These are phyloP conservation scores for Polypedilum vanderplanki DNA, from an alignment of 1,140 invertebrate genomes.

Conservation along the genomic window DNA sequence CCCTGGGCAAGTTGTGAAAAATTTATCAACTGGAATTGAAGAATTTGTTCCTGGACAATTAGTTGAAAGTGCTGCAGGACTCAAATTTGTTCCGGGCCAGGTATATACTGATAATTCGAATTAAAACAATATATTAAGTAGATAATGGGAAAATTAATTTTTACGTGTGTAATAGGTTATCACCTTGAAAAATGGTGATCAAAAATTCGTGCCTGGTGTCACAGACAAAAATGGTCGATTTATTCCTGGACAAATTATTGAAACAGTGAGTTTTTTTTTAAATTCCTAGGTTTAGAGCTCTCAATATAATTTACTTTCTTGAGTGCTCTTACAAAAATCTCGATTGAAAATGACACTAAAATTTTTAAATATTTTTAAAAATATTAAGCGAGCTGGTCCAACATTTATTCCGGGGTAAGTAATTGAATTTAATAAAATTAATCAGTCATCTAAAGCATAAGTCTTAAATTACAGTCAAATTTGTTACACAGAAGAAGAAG, in stretches of 20 bases:
- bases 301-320: constrained; percentile 60
- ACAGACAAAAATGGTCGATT: constrained; percentile 62
- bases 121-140: background rate
- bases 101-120: background rate
- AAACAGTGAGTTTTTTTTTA: constrained; percentile 63
- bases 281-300: no score
- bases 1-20: constrained; percentile 59
- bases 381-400: constrained; percentile 51
- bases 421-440: background rate
- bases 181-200: constrained; percentile 34
- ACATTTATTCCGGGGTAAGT: constrained; percentile 59
- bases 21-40: constrained; percentile 56
- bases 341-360: constrained; percentile 34
- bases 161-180: background rate
- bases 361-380: constrained; percentile 47
- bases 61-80: constrained; percentile 49
- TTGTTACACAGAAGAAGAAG: constrained; percentile 62
- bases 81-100: constrained; percentile 64
- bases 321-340: constrained; percentile 41
- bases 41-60: constrained; percentile 71
- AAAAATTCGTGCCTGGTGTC: constrained; percentile 54
- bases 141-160: background rate
- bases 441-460: background rate
- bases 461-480: constrained; percentile 47
- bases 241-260: constrained; percentile 64